Conservation (phyloP, 2,888 invertebrate genomes). For the Brassicogethes aeneus region DNA sequence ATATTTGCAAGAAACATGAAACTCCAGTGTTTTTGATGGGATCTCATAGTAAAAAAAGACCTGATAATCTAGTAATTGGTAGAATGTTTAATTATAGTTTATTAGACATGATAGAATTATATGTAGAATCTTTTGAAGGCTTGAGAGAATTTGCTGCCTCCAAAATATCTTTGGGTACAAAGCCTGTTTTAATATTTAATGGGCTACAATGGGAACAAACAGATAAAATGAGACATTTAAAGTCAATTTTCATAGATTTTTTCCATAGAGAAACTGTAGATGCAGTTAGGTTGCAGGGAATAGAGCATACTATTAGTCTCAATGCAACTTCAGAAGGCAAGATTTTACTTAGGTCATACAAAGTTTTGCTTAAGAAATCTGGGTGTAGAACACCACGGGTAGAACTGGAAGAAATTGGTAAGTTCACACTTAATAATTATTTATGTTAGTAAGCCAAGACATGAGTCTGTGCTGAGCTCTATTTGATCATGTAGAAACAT, state of each 20-base stretch:
- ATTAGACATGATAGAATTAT: constrained; percentile 94
- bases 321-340: constrained; percentile 70
- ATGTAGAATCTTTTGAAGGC: constrained; percentile 73
- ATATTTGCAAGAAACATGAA: constrained; percentile 72
- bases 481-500: constrained; percentile 1
- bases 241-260: constrained; percentile 85
- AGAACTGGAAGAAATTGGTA: constrained; percentile 85
- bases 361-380: constrained; percentile 82
- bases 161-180: constrained; percentile 58
- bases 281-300: constrained; percentile 79
- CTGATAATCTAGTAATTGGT: constrained; percentile 83
- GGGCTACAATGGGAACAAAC: constrained; percentile 85
- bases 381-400: constrained; percentile 81
- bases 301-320: constrained; percentile 90
- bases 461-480: background rate
- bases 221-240: constrained; percentile 71
- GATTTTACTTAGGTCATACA: constrained; percentile 70
- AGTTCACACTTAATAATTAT: too few relatives aligned
- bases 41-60: constrained; percentile 90
- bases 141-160: constrained; percentile 71
- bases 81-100: constrained; percentile 83
- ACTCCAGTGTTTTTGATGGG: constrained; percentile 85
- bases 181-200: constrained; percentile 86
- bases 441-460: too few relatives aligned
- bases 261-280: constrained; percentile 79